phyloP scores from a whole-genome alignment of 1,140 invertebrate genomes.

The Atta texana region DNA sequence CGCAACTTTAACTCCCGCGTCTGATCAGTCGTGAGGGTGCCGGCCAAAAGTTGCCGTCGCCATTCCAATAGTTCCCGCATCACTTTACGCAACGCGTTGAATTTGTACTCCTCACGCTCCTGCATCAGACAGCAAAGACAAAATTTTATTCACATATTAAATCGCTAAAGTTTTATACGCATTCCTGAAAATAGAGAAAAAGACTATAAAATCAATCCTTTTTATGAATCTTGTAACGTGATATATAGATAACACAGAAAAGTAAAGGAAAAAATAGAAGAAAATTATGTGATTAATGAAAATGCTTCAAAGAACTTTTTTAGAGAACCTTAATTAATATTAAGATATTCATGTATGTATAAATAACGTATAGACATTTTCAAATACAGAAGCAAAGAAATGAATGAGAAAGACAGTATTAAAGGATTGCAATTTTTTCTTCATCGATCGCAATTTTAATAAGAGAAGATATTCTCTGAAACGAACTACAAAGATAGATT shows the following conservation, averaged over 20 bases:
- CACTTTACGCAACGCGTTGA: constrained; percentile 93
- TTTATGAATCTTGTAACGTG: background rate
- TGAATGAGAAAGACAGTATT: background rate
- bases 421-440: background rate
- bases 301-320: background rate
- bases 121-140: constrained; percentile 80
- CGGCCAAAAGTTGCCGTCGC: constrained; percentile 92
- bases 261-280: background rate
- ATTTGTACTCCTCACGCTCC: constrained; percentile 94
- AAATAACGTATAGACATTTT: background rate
- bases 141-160: background rate
- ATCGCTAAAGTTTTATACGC: background rate
- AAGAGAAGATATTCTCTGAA: constrained; percentile 13
- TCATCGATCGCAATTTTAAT: constrained; percentile 33
- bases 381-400: background rate
- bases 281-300: background rate
- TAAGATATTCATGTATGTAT: background rate
- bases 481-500: background rate
- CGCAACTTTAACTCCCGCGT: constrained; percentile 93
- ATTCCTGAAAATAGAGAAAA: background rate
- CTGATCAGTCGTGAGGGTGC: constrained; percentile 96
- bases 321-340: background rate
- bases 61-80: constrained; percentile 96
- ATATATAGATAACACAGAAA: background rate
- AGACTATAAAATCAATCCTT: background rate